These are phyloP conservation scores for Scaptodrosophila lebanonensis DNA, from an alignment of 1,140 invertebrate species.

Conservation along the genomic window DNA sequence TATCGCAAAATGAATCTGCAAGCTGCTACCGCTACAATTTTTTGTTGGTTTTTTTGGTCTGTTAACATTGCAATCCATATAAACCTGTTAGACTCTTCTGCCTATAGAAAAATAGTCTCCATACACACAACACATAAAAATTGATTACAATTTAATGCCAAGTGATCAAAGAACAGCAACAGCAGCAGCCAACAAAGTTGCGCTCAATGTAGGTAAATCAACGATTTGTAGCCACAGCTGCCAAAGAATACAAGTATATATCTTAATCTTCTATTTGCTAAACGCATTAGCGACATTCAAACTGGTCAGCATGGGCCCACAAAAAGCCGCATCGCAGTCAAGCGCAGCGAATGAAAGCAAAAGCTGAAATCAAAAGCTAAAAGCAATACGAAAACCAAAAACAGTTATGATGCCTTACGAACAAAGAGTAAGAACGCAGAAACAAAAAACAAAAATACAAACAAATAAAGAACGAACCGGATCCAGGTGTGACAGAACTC, in stretches of 20 bases:
- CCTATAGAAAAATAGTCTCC: too few species aligned
- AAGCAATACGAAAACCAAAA: constrained; percentile 17
- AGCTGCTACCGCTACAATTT: too few species aligned
- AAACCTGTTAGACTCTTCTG: too few species aligned
- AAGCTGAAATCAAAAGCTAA: too few species aligned
- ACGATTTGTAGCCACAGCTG: constrained; percentile 47
- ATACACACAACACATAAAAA: constrained; percentile 30
- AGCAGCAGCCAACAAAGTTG: constrained; percentile 20
- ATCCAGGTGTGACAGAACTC: too few species aligned
- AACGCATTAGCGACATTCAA: constrained; percentile 38
- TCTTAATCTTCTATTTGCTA: constrained; percentile 53
- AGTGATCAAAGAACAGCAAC: constrained; percentile 5
- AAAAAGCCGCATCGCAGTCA: too few species aligned
- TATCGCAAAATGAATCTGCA: too few species aligned
- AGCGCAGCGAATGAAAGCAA: constrained; percentile 38
- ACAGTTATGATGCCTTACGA: constrained; percentile 47
- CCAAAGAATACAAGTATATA: constrained; percentile 34
- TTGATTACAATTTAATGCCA: constrained; percentile 62
- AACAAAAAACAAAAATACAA: too few species aligned
- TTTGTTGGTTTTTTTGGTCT: too few species aligned
- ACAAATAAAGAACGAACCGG: too few species aligned
- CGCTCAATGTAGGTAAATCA: constrained; percentile 66
- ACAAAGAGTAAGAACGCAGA: too few species aligned
- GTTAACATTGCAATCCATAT: too few species aligned
- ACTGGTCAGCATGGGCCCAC: constrained; percentile 8